Evolutionary conservation across 2,113 vertebrate genomes (phyloP).

Genomic region (Embiotoca jacksoni): DNA sequence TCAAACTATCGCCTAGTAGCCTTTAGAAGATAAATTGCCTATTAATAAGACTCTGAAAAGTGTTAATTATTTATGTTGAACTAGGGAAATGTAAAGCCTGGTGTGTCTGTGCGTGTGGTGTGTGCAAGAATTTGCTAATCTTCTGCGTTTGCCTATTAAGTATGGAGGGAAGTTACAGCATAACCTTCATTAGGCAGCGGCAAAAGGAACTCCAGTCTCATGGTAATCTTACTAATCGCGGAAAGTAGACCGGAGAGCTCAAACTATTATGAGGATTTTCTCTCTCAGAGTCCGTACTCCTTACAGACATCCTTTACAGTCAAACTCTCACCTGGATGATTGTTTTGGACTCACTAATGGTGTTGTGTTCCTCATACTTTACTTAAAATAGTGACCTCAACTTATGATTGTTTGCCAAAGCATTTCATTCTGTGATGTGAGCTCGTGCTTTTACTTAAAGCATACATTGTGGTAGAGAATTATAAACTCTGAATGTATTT

Average conservation of each 20-base stretch:
- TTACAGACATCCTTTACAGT: background rate
- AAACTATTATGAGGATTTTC: slow-evolving; percentile 30
- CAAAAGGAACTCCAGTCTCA: slow-evolving; percentile 18
- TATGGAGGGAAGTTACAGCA: slow-evolving; percentile 20
- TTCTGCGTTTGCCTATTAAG: slow-evolving; percentile 43
- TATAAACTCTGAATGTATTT: too few relatives aligned
- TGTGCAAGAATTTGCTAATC: slow-evolving; percentile 34
- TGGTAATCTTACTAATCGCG: slow-evolving; percentile 36
- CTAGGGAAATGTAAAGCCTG: slow-evolving; percentile 27
- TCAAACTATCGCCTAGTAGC: slow-evolving; percentile 20
- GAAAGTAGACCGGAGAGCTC: slow-evolving; percentile 16
- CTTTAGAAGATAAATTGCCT: slow-evolving; percentile 49
- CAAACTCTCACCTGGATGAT: slow-evolving; percentile 2
- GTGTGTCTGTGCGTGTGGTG: background rate
- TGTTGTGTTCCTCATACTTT: background rate
- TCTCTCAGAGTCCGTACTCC: background rate
- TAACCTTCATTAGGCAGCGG: slow-evolving; percentile 42
- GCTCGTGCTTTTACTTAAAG: background rate
- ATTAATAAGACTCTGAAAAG: slow-evolving; percentile 45
- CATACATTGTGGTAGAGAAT: too few relatives aligned
- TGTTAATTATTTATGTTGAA: slow-evolving; percentile 58
- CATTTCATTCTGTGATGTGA: too few relatives aligned
- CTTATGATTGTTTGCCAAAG: background rate
- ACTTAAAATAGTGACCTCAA: background rate
- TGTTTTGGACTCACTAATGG: background rate